Conservation (phyloP, 2,888 invertebrate species). For the Pollenia amentaria region DNA sequence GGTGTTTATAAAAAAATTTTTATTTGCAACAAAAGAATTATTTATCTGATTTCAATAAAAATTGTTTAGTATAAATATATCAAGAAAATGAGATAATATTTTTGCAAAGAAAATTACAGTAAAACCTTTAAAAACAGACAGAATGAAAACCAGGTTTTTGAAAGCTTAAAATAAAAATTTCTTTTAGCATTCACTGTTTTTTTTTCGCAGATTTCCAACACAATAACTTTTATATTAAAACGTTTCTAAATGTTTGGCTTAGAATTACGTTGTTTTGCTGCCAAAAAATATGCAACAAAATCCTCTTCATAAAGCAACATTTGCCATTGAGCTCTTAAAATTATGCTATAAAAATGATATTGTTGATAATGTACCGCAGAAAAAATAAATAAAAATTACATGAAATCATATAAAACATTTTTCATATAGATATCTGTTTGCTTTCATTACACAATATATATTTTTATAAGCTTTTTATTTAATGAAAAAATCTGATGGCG, state of each 20-base stretch:
- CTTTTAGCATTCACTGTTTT: too few species aligned
- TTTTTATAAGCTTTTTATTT: slow-evolving; percentile 53
- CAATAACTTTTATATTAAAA: too few species aligned
- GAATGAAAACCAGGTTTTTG: too few species aligned
- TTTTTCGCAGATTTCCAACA: too few species aligned
- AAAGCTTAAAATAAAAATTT: too few species aligned
- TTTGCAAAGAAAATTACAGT: background rate
- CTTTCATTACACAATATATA: slow-evolving; percentile 25
- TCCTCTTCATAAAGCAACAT: background rate
- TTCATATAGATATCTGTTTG: background rate
- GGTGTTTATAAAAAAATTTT: background rate
- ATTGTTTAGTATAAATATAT: slow-evolving; percentile 30
- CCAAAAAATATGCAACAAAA: slow-evolving; percentile 51
- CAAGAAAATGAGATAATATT: slow-evolving; percentile 6
- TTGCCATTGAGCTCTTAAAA: slow-evolving; percentile 44
- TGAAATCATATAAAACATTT: slow-evolving; percentile 16
- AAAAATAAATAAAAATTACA: background rate
- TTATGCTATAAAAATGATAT: slow-evolving; percentile 65
- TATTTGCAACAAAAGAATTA: slow-evolving; percentile 19
- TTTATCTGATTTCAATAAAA: slow-evolving; percentile 65
- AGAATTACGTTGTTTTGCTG: slow-evolving; percentile 50
- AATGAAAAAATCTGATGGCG: slow-evolving; percentile 21
- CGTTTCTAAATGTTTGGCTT: slow-evolving; percentile 21
- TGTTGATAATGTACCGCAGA: slow-evolving; percentile 6
- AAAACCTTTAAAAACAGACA: background rate